Evolutionary conservation across 2,113 vertebrate species (phyloP).

Genomic region (Stictonetta naevosa): DNA sequence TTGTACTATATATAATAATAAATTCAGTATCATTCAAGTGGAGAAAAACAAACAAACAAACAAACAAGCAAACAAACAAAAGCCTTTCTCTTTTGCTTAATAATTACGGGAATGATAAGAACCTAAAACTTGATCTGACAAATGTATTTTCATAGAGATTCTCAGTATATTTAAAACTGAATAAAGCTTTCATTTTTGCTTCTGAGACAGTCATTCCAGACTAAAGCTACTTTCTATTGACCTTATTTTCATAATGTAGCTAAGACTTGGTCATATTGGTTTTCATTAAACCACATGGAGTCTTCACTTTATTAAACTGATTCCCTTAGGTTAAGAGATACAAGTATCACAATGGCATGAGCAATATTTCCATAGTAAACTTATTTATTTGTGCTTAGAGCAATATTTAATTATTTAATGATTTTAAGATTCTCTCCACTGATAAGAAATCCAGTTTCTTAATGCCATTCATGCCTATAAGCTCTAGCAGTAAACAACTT

Average conservation of each 20-base stretch:
- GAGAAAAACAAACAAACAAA: background rate
- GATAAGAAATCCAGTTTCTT: background rate
- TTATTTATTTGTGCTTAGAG: background rate
- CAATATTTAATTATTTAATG: background rate
- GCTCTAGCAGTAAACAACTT: background rate
- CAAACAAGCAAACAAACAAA: no score
- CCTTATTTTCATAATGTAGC: background rate
- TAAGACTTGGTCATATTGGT: background rate
- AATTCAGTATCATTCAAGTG: background rate
- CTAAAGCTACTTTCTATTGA: background rate
- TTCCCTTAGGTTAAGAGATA: background rate
- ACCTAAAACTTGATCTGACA: background rate
- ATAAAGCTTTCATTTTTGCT: background rate
- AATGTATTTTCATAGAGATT: background rate
- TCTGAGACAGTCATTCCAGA: background rate
- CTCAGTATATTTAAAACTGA: background rate
- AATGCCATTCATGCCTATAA: background rate
- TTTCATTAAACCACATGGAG: background rate
- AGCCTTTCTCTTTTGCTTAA: background rate
- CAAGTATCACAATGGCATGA: background rate
- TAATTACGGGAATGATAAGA: background rate
- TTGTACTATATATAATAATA: background rate
- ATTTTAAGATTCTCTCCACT: background rate
- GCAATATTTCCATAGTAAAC: background rate
- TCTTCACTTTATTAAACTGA: background rate